phyloP scores from a whole-genome alignment of 2,797 vertebrate species.

The Hemitrygon akajei region DNA sequence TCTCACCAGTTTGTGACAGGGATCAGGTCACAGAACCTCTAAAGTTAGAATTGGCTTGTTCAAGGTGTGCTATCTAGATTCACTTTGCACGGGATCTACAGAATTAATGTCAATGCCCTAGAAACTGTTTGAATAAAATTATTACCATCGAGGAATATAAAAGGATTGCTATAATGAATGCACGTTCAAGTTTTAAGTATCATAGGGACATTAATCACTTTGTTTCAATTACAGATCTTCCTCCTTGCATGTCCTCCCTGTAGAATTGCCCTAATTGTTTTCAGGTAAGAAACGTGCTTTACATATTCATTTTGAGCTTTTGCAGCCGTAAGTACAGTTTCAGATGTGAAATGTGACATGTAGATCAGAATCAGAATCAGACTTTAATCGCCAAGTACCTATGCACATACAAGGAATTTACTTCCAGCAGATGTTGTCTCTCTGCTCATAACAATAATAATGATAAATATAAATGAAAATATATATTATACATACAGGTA shows the following conservation, averaged over 20 bases:
- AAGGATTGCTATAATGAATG: not conserved
- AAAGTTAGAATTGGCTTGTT: not conserved
- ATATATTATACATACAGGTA: no score
- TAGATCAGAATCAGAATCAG: no score
- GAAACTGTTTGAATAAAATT: not conserved
- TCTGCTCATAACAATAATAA: no score
- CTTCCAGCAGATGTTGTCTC: no score
- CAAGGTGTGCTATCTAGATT: not conserved
- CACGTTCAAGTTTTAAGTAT: not conserved
- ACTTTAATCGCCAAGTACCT: no score
- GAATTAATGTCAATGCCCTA: not conserved
- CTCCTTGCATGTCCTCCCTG: slow-evolving; percentile 89
- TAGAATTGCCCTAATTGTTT: slow-evolving; percentile 76
- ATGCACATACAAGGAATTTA: no score
- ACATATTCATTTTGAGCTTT: not conserved
- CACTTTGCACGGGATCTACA: not conserved
- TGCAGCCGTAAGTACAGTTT: not conserved
- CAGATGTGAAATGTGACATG: not conserved
- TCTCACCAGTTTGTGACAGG: not conserved
- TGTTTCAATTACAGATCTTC: slow-evolving; percentile 77
- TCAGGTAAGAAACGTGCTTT: slow-evolving; percentile 69
- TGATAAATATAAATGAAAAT: no score
- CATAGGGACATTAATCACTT: slow-evolving; percentile 36
- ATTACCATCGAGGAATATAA: no score
- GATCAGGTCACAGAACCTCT: not conserved